Evolutionary conservation across 2,888 invertebrate genomes (phyloP), one percentile per base, ranked within the genome.

Genomic region (Sphaeridia pumilis): DNA sequence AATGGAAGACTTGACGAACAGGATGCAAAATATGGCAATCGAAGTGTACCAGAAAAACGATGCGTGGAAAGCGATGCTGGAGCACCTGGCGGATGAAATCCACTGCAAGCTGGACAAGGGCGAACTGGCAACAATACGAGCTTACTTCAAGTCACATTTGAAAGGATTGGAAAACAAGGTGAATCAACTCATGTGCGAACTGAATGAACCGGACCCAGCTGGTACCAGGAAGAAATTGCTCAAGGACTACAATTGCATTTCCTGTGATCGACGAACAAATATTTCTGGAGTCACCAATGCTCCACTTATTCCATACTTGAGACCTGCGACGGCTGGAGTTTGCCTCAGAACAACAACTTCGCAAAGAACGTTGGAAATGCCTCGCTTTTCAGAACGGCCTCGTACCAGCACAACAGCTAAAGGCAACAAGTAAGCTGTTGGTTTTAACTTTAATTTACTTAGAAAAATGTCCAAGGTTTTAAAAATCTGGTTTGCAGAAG

Each of bases 141-240:
- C 64, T 3, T 64, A 61, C 25, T 64, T 64, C 51, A 62, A 61
- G 49, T 45, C 49, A 35, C 60, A 64, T 45, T 36, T 62, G 44
- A 56, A 57, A 27, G 49, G 54, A 14, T 20, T 64, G 17, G 64
- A 62, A 21, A 59, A 61, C 1, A 53, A 55, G 24, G 61, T 64
- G 5, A 53, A 34, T 14, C 38, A 38, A 10, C 38, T 64, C 17
- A 49, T 52, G 4, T 20, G 35, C 21, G 52, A 58, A 31, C 25
- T 64, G 10, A 60, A 64, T 21, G 62, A 60, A 53, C 64, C 64
- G 1, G 64, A 64, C 49, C 64, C 64, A 52, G 62, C 64, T 17
- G 64, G 62, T 34, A 64, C 64, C 1, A 54, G 64, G 36, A 63
- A 60, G 56, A 61, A 61, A 44, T 42, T 64, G 7, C 48, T 64